These are phyloP conservation scores for Tringa solitaria DNA, from an alignment of 2,113 vertebrate genomes.

Conservation along the genomic window DNA sequence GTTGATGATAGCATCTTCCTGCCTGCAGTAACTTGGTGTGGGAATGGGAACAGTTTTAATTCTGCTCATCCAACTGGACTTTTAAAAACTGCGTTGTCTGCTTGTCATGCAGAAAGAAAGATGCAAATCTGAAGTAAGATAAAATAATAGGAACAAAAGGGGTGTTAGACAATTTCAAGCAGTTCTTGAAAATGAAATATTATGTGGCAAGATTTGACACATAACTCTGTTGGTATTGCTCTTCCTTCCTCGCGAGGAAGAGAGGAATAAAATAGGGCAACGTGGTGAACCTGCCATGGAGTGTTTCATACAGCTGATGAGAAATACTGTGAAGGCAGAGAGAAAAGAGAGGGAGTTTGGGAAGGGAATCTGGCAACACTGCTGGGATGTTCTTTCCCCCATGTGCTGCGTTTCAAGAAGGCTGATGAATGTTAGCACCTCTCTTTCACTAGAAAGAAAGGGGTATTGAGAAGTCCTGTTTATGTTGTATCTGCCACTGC, in stretches of 20 bases:
- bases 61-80: background rate
- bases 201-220: background rate
- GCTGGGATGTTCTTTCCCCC: background rate
- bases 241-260: background rate
- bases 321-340: background rate
- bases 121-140: background rate
- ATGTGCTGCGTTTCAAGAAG: accelerated
- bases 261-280: background rate
- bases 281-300: background rate
- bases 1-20: background rate
- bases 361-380: background rate
- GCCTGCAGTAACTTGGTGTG: background rate
- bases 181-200: background rate
- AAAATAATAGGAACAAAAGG: background rate
- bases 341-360: background rate
- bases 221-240: background rate
- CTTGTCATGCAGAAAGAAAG: background rate
- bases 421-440: background rate
- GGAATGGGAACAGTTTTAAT: background rate
- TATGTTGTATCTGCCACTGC: background rate
- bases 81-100: background rate
- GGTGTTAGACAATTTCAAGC: background rate
- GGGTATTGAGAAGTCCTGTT: background rate
- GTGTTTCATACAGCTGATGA: background rate
- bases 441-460: background rate